Evolutionary conservation across 2,888 invertebrate species (phyloP).

Genomic region (Drosophila putrida): DNA sequence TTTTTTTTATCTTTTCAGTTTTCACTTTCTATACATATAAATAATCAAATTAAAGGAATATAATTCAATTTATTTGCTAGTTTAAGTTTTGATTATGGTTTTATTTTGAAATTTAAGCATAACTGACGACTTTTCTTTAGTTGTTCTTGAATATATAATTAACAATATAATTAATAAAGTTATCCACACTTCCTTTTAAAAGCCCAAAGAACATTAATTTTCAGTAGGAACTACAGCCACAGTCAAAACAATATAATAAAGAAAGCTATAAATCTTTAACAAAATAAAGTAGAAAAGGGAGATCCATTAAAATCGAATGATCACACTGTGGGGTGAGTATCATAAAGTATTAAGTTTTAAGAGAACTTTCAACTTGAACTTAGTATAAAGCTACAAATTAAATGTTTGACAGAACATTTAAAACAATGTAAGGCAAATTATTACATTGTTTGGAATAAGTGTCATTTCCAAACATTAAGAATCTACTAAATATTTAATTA

Average conservation of each 20-base stretch:
- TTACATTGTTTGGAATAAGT: background rate
- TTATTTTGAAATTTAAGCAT: too few species aligned
- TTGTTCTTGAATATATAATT: too few species aligned
- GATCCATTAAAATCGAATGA: background rate
- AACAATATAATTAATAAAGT: too few species aligned
- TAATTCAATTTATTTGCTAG: too few species aligned
- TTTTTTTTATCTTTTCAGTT: too few species aligned
- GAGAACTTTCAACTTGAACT: too few species aligned
- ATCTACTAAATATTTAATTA: background rate
- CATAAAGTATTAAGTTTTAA: background rate
- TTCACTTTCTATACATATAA: too few species aligned
- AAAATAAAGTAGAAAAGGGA: background rate
- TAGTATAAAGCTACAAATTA: too few species aligned
- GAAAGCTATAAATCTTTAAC: background rate
- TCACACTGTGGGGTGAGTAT: background rate
- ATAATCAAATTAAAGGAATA: too few species aligned
- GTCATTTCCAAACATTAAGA: background rate
- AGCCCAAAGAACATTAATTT: background rate
- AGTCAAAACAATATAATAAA: background rate
- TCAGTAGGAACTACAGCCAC: background rate
- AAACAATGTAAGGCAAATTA: background rate
- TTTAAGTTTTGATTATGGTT: too few species aligned
- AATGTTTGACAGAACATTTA: background rate
- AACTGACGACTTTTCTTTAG: too few species aligned
- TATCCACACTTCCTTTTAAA: too few species aligned